phyloP scores from a whole-genome alignment of 2,888 invertebrate genomes.

The Flabesymbios commensalis region DNA sequence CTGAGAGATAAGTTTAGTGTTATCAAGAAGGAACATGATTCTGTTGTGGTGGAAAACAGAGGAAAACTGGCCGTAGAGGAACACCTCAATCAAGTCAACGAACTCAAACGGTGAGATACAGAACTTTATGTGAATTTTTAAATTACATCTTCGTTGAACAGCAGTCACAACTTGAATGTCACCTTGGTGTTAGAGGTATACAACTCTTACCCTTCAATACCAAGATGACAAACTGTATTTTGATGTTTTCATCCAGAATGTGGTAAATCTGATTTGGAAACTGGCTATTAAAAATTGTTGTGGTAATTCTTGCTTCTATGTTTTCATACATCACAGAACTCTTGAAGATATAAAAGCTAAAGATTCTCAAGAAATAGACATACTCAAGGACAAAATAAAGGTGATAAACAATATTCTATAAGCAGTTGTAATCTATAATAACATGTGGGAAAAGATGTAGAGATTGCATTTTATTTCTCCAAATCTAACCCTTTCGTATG shows the following conservation, averaged over 20 bases:
- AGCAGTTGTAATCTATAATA: too few species aligned
- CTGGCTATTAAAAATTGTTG: too few species aligned
- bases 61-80: conserved; percentile 46
- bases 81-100: conserved; percentile 47
- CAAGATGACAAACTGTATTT: not conserved
- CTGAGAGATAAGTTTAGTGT: conserved; percentile 40
- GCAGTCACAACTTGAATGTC: too few species aligned
- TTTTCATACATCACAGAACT: conserved; percentile 25
- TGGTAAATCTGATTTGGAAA: too few species aligned
- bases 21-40: conserved; percentile 48
- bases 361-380: conserved; percentile 15
- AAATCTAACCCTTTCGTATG: too few species aligned
- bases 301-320: too few species aligned
- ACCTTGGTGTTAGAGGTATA: too few species aligned
- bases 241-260: not conserved
- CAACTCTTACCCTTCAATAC: too few species aligned
- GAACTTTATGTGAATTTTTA: not conserved
- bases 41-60: conserved; percentile 42
- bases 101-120: conserved; percentile 46
- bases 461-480: too few species aligned
- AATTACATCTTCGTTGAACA: too few species aligned
- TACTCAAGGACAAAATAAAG: conserved; percentile 15
- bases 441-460: too few species aligned
- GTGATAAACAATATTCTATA: conserved; percentile 7
- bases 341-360: conserved; percentile 38